phyloP scores from a whole-genome alignment of 2,797 vertebrate genomes.

The Heterohyrax brucei region DNA sequence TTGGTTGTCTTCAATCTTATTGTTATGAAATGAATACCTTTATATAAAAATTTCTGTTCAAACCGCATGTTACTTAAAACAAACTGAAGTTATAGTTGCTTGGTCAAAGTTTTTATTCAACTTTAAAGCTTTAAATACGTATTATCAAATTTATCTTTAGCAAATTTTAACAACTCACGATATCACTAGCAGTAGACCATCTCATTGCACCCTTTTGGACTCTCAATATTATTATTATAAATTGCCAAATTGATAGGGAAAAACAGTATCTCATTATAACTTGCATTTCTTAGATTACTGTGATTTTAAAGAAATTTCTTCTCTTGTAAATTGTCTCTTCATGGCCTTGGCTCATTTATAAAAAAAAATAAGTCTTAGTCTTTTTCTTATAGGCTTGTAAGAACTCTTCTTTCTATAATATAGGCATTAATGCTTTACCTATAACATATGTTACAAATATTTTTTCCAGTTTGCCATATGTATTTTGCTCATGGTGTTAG shows the following conservation, averaged over 20 bases:
- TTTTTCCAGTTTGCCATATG: too few species aligned
- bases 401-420: background rate
- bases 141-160: constrained; percentile 11
- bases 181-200: background rate
- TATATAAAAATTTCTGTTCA: background rate
- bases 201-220: background rate
- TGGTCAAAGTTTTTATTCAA: background rate
- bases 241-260: background rate
- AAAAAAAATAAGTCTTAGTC: background rate
- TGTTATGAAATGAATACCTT: background rate
- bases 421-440: background rate
- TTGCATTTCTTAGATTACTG: constrained; percentile 30
- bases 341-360: background rate
- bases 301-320: background rate
- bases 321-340: constrained; percentile 20
- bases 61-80: background rate
- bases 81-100: constrained; percentile 13
- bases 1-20: constrained; percentile 7
- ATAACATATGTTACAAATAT: too few species aligned
- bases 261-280: constrained; percentile 4
- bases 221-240: constrained; percentile 40
- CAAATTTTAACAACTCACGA: background rate
- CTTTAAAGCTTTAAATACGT: background rate
- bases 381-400: constrained; percentile 8
- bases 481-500: background rate